These are phyloP conservation scores for Austrofundulus limnaeus DNA, from an alignment of 2,113 vertebrate species.

Conservation along the genomic window DNA sequence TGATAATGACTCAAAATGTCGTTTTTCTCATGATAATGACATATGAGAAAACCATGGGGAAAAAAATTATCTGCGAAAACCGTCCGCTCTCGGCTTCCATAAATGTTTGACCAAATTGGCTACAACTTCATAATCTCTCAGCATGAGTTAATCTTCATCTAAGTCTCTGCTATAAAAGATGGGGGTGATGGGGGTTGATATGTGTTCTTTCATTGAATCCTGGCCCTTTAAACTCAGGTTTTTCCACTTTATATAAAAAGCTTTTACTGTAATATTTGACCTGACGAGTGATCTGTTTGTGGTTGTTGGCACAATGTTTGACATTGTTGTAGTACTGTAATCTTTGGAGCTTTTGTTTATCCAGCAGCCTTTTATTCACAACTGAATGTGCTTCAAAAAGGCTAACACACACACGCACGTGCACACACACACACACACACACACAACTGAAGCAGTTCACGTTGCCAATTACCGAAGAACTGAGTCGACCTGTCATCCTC, in stretches of 20 bases:
- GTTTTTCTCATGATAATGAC: no score
- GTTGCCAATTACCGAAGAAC: constrained; percentile 33
- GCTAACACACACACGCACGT: neutral
- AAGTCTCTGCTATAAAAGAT: no score
- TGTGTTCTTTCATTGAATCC: no score
- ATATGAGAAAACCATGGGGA: no score
- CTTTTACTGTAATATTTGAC: neutral
- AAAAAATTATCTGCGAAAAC: no score
- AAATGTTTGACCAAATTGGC: no score
- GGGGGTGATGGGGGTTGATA: no score
- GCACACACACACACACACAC: constrained; percentile 15
- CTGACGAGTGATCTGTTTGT: neutral
- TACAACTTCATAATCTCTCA: no score
- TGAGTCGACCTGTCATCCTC: constrained; percentile 32
- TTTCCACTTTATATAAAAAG: no score
- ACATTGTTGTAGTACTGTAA: neutral
- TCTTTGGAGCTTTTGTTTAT: constrained; percentile 3
- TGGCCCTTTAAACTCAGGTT: neutral
- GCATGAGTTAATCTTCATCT: no score
- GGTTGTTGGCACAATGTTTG: neutral
- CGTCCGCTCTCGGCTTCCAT: no score
- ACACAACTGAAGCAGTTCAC: constrained; percentile 8
- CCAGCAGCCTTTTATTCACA: neutral
- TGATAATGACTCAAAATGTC: no score
- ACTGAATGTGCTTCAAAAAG: neutral